Evolutionary conservation across 2,888 invertebrate genomes (phyloP), one percentile per base, ranked within the genome.

Genomic region (Cephus pulcher): DNA sequence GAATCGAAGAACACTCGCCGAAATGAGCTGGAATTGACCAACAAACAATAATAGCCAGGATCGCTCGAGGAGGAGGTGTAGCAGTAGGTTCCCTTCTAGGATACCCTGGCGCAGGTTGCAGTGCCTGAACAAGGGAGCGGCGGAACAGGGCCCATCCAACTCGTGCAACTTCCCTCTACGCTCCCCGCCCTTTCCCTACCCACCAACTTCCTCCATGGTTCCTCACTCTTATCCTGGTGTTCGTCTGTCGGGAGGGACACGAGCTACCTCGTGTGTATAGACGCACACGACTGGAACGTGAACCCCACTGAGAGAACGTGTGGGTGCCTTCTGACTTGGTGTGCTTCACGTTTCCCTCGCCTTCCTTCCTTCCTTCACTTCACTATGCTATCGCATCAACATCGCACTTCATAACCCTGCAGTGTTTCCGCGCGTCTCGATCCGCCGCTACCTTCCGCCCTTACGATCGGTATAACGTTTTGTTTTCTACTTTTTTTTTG

Each of bases 361-460:
- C 82, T 84, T 84, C 84, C 84, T 82, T 84, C 83, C 85, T 82
- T 84, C 79, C 84, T 83, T 74, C 74, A 82, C 78, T 78, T 78
- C 81, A 76, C 76, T 79, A 80, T 84, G 84, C 88, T 89, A 88
- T 89, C 88, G 85, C 84, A 87, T 87, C 89, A 86, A 88, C 89
- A 89, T 89, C 88, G 89, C 89, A 88, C 89, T 89, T 89, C 88
- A 88, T 89, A 89, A 87, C 85, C 86, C 88, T 83, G 86, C 88
- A 85, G 87, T 89, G 85, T 88, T 89, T 88, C 88, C 83, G 85
- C 85, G 88, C 87, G 85, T 85, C 87, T 86, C 88, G 86, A 85
- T 86, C 87, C 85, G 88, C 56, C 23, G 56, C 87, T 87, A 85
- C 85, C 86, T 84, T 71, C 71, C 71, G 32, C 34, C 71, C 33